These are phyloP conservation scores for Spilosoma lubricipeda DNA, from an alignment of 2,888 invertebrate genomes.

Conservation along the genomic window DNA sequence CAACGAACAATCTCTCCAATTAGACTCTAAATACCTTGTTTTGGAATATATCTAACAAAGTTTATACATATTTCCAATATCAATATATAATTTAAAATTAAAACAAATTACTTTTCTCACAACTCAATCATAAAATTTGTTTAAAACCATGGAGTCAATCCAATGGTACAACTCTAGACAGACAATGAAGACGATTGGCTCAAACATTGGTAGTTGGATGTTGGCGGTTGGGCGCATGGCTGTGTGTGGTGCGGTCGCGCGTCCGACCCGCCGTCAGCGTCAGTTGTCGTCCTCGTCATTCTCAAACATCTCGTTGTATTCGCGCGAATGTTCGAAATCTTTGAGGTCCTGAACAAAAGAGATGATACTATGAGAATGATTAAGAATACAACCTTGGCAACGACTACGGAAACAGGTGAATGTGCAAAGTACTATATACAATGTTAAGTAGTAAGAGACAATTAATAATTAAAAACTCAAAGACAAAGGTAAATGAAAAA, in stretches of 20 bases:
- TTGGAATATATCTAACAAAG: neutral
- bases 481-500: neutral
- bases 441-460: neutral
- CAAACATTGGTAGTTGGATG: conserved; percentile 26
- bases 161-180: conserved; percentile 2
- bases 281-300: conserved; percentile 84
- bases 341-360: conserved; percentile 81
- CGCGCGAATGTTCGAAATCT: conserved; percentile 80
- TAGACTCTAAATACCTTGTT: conserved; percentile 6
- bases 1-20: conserved; percentile 5
- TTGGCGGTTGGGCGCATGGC: conserved; percentile 28
- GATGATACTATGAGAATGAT: conserved; percentile 71
- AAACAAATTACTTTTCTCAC: neutral
- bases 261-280: conserved; percentile 46
- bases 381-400: conserved; percentile 68
- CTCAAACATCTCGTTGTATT: conserved; percentile 84
- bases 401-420: conserved; percentile 2
- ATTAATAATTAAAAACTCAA: neutral
- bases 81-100: neutral
- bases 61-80: neutral
- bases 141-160: neutral
- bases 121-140: neutral
- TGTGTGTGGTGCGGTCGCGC: conserved; percentile 21
- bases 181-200: conserved; percentile 1
- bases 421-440: neutral